Base-by-base conservation (phyloP, 2,113 vertebrate genomes). In the Catharus fuscescens region DNA sequence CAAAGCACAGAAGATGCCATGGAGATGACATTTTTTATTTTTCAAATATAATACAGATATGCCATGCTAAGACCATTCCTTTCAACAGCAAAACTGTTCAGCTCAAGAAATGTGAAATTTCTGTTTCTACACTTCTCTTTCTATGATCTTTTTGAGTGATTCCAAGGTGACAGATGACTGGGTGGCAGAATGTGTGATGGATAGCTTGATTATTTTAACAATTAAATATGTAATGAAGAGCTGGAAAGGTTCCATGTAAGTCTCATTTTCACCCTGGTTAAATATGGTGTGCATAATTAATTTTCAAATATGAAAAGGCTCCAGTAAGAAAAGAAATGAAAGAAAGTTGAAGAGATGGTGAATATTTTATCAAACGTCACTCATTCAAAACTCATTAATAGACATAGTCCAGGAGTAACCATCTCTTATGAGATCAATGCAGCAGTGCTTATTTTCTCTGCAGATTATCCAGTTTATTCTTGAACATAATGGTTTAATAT, bases 161-260 rank as follows among this genome's bases (percentile, higher is more conserved):
- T 93, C 81, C 80, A 95, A 95, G 86, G 95, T 95, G 96, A 97
- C 90, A 95, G 95, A 91, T 2, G 69, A 97, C 94, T 92, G 92
- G 93, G 94, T 94, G 95, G 94, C 81, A 95, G 90, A 86, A 80
- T 40, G 28, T 79, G 60, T 97, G 96, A 97, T 95, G 76, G 90
- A 97, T 97, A 96, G 72, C 96, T 97, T 97, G 96, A 97, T 97
- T 97, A 97, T 96, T 97, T 97, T 97, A 97, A 97, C 96, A 97
- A 97, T 97, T 97, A 97, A 97, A 97, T 97, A 97, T 93, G 94
- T 97, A 97, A 97, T 96, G 96, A 97, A 97, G 91, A 90, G 78
- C 92, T 97, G 96, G 96, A 97, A 96, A 95, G 92, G 90, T 96
- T 97, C 96, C 95, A 95, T 85, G 86, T 86, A 96, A 95, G 95